Percentiles rank a stretch among this genome's conserved stretches.
phyloP scores from a whole-genome alignment of 2,113 vertebrate genomes.

The Pantherophis guttatus region DNA sequence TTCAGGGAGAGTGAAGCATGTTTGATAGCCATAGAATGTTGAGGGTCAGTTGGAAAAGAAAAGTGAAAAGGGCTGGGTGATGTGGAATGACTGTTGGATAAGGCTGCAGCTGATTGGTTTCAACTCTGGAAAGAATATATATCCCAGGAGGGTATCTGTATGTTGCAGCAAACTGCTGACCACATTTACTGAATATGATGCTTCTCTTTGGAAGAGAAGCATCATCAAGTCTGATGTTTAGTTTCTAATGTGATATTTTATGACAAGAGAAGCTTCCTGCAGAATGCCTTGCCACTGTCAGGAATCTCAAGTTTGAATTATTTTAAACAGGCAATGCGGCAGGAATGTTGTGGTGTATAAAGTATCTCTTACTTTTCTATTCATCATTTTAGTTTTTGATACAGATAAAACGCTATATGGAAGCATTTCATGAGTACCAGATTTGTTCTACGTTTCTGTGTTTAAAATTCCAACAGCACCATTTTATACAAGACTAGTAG shows the following conservation, averaged over 20 bases:
- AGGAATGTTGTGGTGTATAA: not conserved
- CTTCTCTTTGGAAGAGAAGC: not conserved
- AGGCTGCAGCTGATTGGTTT: not conserved
- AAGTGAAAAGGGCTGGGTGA: not conserved
- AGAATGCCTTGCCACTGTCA: not conserved
- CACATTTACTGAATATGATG: not conserved
- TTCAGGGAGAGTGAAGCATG: not conserved
- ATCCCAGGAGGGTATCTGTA: not conserved
- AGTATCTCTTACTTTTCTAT: not conserved
- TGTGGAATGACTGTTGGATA: not conserved
- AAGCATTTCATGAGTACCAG: not conserved
- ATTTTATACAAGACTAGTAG: not conserved
- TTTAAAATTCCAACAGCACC: not conserved
- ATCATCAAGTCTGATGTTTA: not conserved
- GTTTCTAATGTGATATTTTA: not conserved
- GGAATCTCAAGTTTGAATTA: not conserved
- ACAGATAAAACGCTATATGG: not conserved
- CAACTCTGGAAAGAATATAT: not conserved
- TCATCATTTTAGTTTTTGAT: not conserved
- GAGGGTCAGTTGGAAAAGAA: not conserved
- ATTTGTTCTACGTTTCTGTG: not conserved
- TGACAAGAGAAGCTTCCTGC: not conserved
- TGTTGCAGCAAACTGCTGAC: not conserved
- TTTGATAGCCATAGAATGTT: not conserved
- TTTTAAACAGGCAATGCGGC: not conserved